Evolutionary conservation across 2,797 vertebrate species (phyloP).

Genomic region (Malurus splendens): DNA sequence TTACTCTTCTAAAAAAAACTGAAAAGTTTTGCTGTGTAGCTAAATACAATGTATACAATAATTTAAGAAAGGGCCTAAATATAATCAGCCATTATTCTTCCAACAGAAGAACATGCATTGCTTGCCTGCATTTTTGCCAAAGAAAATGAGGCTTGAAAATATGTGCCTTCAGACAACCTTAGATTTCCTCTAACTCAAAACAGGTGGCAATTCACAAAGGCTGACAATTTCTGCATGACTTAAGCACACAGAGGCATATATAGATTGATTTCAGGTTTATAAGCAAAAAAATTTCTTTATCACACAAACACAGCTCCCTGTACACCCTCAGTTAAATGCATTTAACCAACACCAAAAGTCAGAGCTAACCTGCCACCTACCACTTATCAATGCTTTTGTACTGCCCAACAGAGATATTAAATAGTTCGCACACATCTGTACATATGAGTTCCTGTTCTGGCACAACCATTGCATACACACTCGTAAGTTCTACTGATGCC

Average conservation of each 20-base stretch:
- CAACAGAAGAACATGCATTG: not conserved
- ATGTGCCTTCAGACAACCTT: conserved; percentile 1
- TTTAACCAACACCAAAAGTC: not conserved
- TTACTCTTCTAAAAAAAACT: not conserved
- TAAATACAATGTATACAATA: not conserved
- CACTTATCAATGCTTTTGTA: not conserved
- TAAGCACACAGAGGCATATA: not conserved
- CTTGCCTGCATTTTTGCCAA: not conserved
- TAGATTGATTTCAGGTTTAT: not conserved
- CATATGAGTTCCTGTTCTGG: not conserved
- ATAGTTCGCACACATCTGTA: no score
- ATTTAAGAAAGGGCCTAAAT: not conserved
- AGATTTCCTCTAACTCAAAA: conserved; percentile 11
- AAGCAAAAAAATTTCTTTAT: not conserved
- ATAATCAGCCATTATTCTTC: not conserved
- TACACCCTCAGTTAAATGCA: not conserved
- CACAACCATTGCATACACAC: not conserved
- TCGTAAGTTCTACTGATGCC: not conserved
- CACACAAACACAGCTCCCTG: not conserved
- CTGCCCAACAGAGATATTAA: not conserved
- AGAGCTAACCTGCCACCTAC: not conserved
- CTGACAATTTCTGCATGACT: not conserved
- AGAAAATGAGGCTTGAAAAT: not conserved
- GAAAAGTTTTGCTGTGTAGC: not conserved
- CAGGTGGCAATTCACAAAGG: not conserved